Conservation (phyloP, 1,140 invertebrate species). For the Octopus sinensis region DNA sequence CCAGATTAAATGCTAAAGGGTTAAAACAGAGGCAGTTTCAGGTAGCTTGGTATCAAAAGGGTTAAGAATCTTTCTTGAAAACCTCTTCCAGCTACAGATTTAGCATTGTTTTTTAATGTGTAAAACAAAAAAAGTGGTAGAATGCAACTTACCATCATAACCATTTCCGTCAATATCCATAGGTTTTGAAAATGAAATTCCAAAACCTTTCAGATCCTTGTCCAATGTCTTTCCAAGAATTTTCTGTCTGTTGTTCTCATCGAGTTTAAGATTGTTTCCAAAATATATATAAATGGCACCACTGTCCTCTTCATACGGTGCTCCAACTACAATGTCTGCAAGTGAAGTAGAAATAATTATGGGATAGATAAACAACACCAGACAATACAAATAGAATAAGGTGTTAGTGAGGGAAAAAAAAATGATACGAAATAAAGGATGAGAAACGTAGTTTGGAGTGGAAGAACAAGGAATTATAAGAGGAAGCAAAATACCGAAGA, state of each 20-base stretch:
- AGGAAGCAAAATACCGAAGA: too few species aligned
- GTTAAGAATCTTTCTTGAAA: too few species aligned
- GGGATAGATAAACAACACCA: too few species aligned
- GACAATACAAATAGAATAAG: too few species aligned
- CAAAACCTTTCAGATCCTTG: constrained; percentile 33
- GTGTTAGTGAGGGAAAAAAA: too few species aligned
- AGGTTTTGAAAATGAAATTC: constrained; percentile 32
- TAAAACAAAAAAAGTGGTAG: not conserved
- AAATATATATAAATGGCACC: constrained; percentile 92
- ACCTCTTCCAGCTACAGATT: not conserved
- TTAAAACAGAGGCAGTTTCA: not conserved
- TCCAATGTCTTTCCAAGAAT: constrained; percentile 29
- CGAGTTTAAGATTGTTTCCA: constrained; percentile 64
- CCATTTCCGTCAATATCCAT: constrained; percentile 32
- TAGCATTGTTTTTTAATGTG: not conserved
- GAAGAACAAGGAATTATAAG: too few species aligned
- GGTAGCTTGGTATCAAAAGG: not conserved
- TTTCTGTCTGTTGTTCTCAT: constrained; percentile 31
- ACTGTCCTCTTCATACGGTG: constrained; percentile 85
- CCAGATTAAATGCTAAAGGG: not conserved
- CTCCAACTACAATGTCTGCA: constrained; percentile 88
- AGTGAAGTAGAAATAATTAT: not conserved
- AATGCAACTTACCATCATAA: constrained; percentile 25
- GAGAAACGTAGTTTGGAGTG: too few species aligned
- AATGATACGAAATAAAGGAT: too few species aligned